phyloP scores from a whole-genome alignment of 2,797 vertebrate species.

The Microchirus variegatus region DNA sequence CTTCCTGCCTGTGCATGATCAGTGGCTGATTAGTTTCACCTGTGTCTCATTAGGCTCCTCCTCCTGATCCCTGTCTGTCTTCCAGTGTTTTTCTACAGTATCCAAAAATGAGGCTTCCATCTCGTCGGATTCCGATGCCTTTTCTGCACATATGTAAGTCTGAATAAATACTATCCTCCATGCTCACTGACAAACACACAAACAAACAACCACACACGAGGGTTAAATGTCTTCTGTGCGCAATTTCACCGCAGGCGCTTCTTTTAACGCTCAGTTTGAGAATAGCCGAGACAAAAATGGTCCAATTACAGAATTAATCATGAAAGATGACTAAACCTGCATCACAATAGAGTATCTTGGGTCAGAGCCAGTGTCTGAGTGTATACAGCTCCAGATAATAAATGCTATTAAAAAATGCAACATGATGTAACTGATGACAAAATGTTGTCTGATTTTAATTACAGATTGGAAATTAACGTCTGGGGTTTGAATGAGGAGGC shows the following conservation, averaged over 20 bases:
- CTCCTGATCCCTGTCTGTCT: too few species aligned
- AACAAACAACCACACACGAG: neutral
- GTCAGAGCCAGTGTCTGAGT: neutral
- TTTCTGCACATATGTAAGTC: too few species aligned
- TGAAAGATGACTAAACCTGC: neutral
- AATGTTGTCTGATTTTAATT: neutral
- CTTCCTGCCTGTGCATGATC: too few species aligned
- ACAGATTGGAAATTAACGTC: neutral
- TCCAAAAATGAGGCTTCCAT: too few species aligned
- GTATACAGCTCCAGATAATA: neutral
- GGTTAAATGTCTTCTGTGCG: neutral
- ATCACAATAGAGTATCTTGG: neutral
- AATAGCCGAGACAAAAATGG: neutral
- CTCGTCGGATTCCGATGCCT: too few species aligned
- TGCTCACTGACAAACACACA: too few species aligned
- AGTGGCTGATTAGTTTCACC: too few species aligned
- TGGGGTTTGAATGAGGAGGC: neutral
- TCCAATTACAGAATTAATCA: neutral
- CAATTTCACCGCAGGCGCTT: neutral
- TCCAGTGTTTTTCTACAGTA: too few species aligned
- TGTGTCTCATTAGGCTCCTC: too few species aligned
- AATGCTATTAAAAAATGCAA: neutral
- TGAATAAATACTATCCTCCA: too few species aligned
- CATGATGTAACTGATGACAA: neutral
- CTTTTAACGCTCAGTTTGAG: neutral